phyloP scores from a whole-genome alignment of 2,113 vertebrate genomes.

The Gallinago undulata region DNA sequence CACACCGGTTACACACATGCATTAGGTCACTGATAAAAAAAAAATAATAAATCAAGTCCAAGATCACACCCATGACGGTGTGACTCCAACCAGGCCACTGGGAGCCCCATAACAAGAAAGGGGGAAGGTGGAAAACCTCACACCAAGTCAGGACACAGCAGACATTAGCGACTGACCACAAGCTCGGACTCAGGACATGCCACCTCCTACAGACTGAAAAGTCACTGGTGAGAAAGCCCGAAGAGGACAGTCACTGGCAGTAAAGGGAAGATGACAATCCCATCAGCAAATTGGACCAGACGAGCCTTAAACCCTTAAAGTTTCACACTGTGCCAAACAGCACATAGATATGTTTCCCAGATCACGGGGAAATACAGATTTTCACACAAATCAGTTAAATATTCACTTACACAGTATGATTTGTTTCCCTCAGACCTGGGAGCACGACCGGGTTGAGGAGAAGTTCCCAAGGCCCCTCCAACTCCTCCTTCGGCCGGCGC shows the following conservation, averaged over 20 bases:
- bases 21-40: background rate
- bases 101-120: fast-evolving
- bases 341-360: fast-evolving
- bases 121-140: background rate
- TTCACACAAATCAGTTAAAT: background rate
- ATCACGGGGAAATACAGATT: fast-evolving
- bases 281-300: background rate
- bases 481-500: fast-evolving
- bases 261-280: fast-evolving
- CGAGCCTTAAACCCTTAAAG: background rate
- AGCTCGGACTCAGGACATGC: background rate
- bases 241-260: background rate
- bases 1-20: background rate
- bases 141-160: fast-evolving
- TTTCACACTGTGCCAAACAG: background rate
- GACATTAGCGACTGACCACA: fast-evolving
- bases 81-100: background rate
- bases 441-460: background rate
- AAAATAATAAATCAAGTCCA: background rate
- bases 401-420: background rate
- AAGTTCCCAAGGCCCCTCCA: background rate
- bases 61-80: background rate
- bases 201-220: fast-evolving
- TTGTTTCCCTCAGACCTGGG: no score
- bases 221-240: background rate